Conservation (phyloP, 53 echinoderm and acorn worm species). For the Zoroaster sp. region DNA sequence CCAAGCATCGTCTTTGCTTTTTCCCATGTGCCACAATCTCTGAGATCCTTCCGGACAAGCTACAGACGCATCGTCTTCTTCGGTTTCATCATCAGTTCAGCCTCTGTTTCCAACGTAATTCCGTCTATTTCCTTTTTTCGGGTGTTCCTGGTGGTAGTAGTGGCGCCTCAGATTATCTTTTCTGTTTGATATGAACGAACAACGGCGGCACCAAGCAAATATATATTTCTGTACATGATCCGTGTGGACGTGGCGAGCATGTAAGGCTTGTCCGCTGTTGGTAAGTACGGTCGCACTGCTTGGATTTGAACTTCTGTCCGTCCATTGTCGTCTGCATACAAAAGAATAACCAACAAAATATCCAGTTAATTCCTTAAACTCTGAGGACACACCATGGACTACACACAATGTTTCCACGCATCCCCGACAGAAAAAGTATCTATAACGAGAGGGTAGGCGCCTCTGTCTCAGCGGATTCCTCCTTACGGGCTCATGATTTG, state of each 20-base stretch:
- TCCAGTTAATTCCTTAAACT: neutral
- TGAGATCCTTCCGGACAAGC: neutral
- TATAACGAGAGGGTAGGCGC: neutral
- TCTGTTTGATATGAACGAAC: neutral
- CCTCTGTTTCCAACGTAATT: neutral
- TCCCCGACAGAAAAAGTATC: no score
- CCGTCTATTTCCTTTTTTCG: neutral
- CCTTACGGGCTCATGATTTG: neutral
- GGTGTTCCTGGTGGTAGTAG: neutral
- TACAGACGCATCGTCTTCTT: neutral
- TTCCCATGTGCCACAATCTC: neutral
- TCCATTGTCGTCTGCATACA: neutral
- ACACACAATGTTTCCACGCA: no score
- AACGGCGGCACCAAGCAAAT: neutral
- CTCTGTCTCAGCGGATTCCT: constrained; percentile 19
- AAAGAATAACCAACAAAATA: neutral
- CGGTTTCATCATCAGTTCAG: neutral
- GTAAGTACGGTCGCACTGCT: neutral
- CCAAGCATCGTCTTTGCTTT: neutral
- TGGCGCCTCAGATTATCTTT: neutral
- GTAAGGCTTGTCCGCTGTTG: neutral
- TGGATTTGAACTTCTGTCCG: neutral
- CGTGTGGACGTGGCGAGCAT: neutral
- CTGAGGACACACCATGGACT: neutral
- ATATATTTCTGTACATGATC: neutral